These are phyloP conservation scores for Charanyca ferruginea DNA, from an alignment of 2,888 invertebrate genomes.

Conservation along the genomic window DNA sequence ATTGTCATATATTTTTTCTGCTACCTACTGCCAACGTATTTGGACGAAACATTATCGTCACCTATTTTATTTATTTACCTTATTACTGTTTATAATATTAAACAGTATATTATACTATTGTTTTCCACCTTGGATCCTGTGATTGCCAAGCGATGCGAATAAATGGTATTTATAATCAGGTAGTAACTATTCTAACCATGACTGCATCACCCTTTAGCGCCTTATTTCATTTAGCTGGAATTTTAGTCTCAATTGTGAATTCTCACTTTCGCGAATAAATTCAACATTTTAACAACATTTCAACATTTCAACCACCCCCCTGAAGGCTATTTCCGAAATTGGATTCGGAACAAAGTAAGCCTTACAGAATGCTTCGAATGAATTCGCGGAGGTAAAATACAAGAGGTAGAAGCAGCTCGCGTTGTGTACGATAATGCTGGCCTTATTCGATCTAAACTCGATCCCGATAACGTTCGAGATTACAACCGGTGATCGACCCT, in stretches of 20 bases:
- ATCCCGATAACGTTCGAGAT: slow-evolving; percentile 62
- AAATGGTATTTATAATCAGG: slow-evolving; percentile 43
- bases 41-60: not conserved
- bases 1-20: not conserved
- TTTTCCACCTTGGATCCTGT: slow-evolving; percentile 22
- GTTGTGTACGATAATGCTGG: slow-evolving; percentile 56
- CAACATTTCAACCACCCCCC: slow-evolving; percentile 39
- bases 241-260: slow-evolving; percentile 52
- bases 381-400: slow-evolving; percentile 63
- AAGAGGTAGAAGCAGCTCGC: slow-evolving; percentile 46
- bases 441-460: slow-evolving; percentile 60
- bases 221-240: slow-evolving; percentile 54
- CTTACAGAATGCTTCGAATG: slow-evolving; percentile 53
- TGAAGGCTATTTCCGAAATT: slow-evolving; percentile 62
- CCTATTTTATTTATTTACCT: slow-evolving; percentile 1
- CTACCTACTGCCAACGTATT: not conserved
- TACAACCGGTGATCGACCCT: slow-evolving; percentile 54
- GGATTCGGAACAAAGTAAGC: slow-evolving; percentile 64
- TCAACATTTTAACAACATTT: too few relatives aligned
- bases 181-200: slow-evolving; percentile 52
- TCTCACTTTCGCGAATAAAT: slow-evolving; percentile 58
- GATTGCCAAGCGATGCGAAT: slow-evolving; percentile 23
- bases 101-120: slow-evolving; percentile 33
- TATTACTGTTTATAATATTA: slow-evolving; percentile 18
- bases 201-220: slow-evolving; percentile 41